Conservation (phyloP, 2,113 vertebrate species). For the Alethe diademata region DNA sequence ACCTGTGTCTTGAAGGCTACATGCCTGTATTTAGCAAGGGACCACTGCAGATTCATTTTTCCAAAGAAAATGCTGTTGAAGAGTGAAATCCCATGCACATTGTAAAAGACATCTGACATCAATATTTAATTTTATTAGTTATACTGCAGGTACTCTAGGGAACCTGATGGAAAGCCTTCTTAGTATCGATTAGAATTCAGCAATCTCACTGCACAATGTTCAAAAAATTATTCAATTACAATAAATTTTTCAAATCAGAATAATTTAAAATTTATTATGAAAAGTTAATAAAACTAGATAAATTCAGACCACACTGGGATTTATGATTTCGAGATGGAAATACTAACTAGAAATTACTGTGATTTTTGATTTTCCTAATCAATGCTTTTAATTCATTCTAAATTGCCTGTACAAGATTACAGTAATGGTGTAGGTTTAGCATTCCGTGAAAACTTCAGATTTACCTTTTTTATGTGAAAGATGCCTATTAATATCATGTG, state of each 20-base stretch:
- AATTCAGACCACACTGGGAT: background rate
- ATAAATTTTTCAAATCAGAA: slow-evolving; percentile 54
- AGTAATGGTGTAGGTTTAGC: background rate
- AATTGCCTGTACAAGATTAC: background rate
- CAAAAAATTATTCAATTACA: slow-evolving; percentile 59
- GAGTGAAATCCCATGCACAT: slow-evolving; percentile 26
- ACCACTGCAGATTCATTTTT: background rate
- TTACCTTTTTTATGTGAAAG: background rate
- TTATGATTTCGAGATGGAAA: background rate
- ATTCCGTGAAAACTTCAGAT: background rate
- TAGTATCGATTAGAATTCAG: slow-evolving; percentile 57
- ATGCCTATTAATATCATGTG: background rate
- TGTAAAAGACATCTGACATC: slow-evolving; percentile 61
- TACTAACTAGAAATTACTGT: background rate
- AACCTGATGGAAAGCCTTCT: slow-evolving; percentile 45
- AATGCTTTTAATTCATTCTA: background rate
- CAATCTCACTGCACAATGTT: slow-evolving; percentile 44
- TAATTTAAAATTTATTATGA: slow-evolving; percentile 51
- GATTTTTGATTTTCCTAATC: background rate
- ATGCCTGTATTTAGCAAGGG: background rate
- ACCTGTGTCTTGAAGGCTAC: background rate
- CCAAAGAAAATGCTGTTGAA: background rate
- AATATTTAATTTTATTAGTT: slow-evolving; percentile 74
- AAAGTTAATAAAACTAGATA: slow-evolving; percentile 12
- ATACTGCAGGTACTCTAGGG: slow-evolving; percentile 58